Base-by-base conservation (phyloP, 1,140 invertebrate genomes). In the Oncopodura yosiiana region DNA sequence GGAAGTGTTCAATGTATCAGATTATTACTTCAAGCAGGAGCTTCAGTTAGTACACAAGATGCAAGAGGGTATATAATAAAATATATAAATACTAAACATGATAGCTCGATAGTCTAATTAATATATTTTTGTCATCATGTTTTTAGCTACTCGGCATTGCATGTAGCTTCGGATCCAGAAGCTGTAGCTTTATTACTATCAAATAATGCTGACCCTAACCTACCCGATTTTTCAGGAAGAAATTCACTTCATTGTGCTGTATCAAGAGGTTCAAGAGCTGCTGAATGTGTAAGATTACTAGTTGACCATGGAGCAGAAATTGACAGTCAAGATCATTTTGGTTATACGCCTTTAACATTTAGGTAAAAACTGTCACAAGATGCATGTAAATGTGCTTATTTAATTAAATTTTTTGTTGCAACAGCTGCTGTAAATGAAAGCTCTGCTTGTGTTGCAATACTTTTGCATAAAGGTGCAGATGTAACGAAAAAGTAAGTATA, bases 341-440 rank as follows among this genome's bases (percentile, higher is more conserved):
- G 89, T 78, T 86, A 66, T 87, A 87, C 2, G 86, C 87, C 41
- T 83, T 90, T 60, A n/a, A 21, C 53, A 56, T 39, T 41, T 60
- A 9, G 48, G 48, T 50, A 23, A 44, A 23, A 38, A 87, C 87
- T 4, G 86, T 88, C 5, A 68, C n/a, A 34, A 34, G 32, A 9
- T 34, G n/a, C 9, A 34, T 34, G 32, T 34, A 34, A 5, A n/a
- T n/a, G n/a, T 39, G 19, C 24, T 18, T 9, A 48, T 5, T 29
- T 11, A 38, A 38, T 37, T 27, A 14, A 3, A 56, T 56, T 54
- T 45, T n/a, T 23, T 6, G 68, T 92, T 11, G 87, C 91, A 68
- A 78, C 90, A 30, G 86, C 87, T 2, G 87, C 87, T 0, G 71
- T 89, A 3, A 87, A 88, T 67, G 86, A 89, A 69, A 84, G 81